A percentile compares a stretch with the other conserved stretches of the same genome.
These are phyloP conservation scores for Platichthys flesus DNA, from an alignment of 2,113 vertebrate genomes.

Conservation along the genomic window DNA sequence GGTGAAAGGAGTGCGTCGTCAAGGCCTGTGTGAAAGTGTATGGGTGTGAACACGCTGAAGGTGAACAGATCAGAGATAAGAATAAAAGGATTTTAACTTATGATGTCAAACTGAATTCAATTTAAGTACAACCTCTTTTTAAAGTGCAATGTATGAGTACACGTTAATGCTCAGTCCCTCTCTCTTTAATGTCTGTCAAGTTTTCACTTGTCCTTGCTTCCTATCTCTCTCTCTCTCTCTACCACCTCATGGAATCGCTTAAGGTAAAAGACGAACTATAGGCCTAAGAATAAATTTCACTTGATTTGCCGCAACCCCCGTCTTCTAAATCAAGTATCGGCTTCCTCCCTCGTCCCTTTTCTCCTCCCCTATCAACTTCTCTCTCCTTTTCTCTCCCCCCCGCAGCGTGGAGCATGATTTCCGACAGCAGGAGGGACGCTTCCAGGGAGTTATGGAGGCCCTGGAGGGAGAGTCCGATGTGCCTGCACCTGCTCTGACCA, in stretches of 20 bases:
- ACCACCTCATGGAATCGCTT: slow-evolving; percentile 14
- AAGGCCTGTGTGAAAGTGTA: slow-evolving; percentile 4
- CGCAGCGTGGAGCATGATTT: slow-evolving; percentile 96
- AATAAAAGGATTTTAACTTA: slow-evolving; percentile 29
- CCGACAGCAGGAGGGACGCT: slow-evolving; percentile 92
- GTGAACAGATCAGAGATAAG: slow-evolving; percentile 26
- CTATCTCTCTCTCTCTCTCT: too few relatives aligned
- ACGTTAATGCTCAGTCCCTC: slow-evolving; percentile 7
- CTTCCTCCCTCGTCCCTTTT: neutral
- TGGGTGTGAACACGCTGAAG: slow-evolving; percentile 21
- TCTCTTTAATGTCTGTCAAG: neutral
- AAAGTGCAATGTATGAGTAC: slow-evolving; percentile 20
- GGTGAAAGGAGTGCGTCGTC: slow-evolving; percentile 58
- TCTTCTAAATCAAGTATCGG: slow-evolving; percentile 4
- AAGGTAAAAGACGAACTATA: slow-evolving; percentile 23
- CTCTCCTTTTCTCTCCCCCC: slow-evolving; percentile 18
- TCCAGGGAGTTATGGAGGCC: slow-evolving; percentile 87
- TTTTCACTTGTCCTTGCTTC: neutral
- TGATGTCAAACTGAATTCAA: slow-evolving; percentile 13
- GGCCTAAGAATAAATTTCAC: slow-evolving; percentile 14
- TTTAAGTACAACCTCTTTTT: neutral
- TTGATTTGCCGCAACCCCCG: slow-evolving; percentile 6
- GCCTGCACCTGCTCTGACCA: slow-evolving; percentile 71
- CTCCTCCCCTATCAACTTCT: slow-evolving; percentile 7
- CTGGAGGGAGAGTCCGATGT: slow-evolving; percentile 84